Evolutionary conservation across 1,140 invertebrate species (phyloP).

Genomic region (Lucilia sericata): DNA sequence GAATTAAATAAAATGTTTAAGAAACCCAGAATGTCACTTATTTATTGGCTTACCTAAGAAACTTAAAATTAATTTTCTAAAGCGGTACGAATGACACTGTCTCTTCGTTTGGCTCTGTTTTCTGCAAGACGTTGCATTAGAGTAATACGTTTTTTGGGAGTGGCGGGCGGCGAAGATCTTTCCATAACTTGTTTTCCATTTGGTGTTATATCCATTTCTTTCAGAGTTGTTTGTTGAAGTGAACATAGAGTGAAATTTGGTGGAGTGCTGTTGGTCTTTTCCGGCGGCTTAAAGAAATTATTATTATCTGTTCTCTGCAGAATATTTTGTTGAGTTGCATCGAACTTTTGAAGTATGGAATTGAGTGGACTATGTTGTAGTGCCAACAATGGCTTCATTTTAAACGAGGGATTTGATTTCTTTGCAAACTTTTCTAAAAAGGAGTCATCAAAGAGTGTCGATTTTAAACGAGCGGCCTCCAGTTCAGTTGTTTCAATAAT

Average conservation of each 20-base stretch:
- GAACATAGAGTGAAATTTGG: not conserved
- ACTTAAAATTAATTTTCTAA: conserved; percentile 48
- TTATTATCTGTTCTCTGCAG: not conserved
- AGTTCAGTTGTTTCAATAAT: conserved; percentile 46
- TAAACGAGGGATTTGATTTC: conserved; percentile 42
- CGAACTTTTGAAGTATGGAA: conserved; percentile 46
- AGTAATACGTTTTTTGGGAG: conserved; percentile 51
- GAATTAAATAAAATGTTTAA: not conserved
- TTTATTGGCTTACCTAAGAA: not conserved
- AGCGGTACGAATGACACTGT: conserved; percentile 59
- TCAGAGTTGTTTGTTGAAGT: not conserved
- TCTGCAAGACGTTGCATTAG: conserved; percentile 54
- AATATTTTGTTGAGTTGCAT: conserved; percentile 35
- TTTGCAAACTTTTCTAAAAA: conserved; percentile 64
- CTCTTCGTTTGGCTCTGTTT: conserved; percentile 46
- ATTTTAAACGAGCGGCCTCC: conserved; percentile 48
- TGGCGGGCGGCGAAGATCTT: conserved; percentile 39
- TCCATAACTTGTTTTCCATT: conserved; percentile 21
- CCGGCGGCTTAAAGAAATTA: not conserved
- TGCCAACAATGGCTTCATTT: conserved; percentile 46
- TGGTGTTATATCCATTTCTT: not conserved
- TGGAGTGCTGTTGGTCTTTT: not conserved
- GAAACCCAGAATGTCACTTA: not conserved
- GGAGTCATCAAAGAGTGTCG: conserved; percentile 53
- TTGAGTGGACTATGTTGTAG: conserved; percentile 46